Evolutionary conservation across 2,888 invertebrate genomes (phyloP), one percentile per base, ranked within the genome.

Genomic region (Pycnomerus fuliginosus): DNA sequence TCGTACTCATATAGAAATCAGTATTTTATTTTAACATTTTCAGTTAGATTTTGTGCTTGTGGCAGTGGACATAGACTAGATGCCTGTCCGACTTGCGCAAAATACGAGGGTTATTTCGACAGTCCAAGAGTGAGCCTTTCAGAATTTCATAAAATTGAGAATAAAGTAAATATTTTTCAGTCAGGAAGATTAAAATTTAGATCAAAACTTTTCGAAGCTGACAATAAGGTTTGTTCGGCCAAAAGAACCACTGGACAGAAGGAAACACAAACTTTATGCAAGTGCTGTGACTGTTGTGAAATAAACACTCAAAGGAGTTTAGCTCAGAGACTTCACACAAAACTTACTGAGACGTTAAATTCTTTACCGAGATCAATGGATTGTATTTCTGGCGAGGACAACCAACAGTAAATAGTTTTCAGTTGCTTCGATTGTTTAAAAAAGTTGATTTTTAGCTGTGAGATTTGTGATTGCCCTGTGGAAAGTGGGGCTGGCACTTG

Each of bases 311-410:
- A n/a, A n/a, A n/a, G 39, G 7, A 52, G 48, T 44, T 47, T 57
- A 36, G 54, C 53, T 3, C 49, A 48, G 24, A 48, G 50, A 27
- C 36, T 60, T 23, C 58, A 58, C 24, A 45, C 49, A 24, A 58
- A 49, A 47, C 36, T 52, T 3, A 43, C 36, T 2, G 39, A 38
- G 29, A 44, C 38, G 11, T 23, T 44, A 1, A 34, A 28, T 28
- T 34, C 41, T 3, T 27, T 41, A 5, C 41, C 41, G 4, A 24
- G 16, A 10, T 34, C 34, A 12, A 13, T 28, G 2, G 41, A 41
- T 8, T 41, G 41, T 27, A 22, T 34, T 2, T 41, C 33, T 28
- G 33, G 20, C 8, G 20, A 33, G 3, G 41, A 41, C 12, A 13
- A 41, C 22, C 33, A n/a, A n/a, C n/a, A n/a, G n/a, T n/a, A n/a